Evolutionary conservation across 1,140 invertebrate species (phyloP).

Genomic region (Drosophila murphyi): DNA sequence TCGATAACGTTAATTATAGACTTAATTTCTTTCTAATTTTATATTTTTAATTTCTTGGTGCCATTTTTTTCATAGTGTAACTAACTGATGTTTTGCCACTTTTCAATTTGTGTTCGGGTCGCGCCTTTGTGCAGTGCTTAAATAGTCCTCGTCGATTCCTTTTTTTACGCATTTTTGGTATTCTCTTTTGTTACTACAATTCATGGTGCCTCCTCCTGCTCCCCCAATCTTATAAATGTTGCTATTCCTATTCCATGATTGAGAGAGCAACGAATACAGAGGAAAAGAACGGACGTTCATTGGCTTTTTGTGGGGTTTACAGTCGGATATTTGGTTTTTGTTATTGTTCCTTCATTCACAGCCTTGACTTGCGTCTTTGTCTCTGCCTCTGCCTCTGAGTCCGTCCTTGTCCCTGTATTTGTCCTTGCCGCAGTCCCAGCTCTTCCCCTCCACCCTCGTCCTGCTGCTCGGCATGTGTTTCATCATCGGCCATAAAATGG

Average conservation of each 20-base stretch:
- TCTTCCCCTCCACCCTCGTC: too few species aligned
- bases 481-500: constrained; percentile 67
- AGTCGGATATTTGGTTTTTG: constrained; percentile 71
- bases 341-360: constrained; percentile 71
- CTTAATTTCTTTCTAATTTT: too few species aligned
- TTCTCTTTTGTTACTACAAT: constrained; percentile 27
- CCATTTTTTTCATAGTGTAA: too few species aligned
- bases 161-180: constrained; percentile 2
- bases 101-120: constrained; percentile 24
- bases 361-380: constrained; percentile 30
- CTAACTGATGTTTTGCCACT: neutral
- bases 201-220: constrained; percentile 2
- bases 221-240: neutral
- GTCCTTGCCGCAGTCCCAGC: neutral
- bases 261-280: neutral
- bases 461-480: neutral
- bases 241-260: neutral
- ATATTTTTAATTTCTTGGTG: too few species aligned
- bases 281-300: constrained; percentile 59
- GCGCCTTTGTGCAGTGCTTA: constrained; percentile 36
- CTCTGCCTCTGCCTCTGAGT: too few species aligned
- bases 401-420: neutral
- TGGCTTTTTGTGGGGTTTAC: constrained; percentile 58
- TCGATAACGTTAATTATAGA: too few species aligned
- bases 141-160: constrained; percentile 52